Percentiles rank a stretch among this genome's conserved stretches.
Conservation (phyloP, 1,140 invertebrate species). For the Planococcus citri region DNA sequence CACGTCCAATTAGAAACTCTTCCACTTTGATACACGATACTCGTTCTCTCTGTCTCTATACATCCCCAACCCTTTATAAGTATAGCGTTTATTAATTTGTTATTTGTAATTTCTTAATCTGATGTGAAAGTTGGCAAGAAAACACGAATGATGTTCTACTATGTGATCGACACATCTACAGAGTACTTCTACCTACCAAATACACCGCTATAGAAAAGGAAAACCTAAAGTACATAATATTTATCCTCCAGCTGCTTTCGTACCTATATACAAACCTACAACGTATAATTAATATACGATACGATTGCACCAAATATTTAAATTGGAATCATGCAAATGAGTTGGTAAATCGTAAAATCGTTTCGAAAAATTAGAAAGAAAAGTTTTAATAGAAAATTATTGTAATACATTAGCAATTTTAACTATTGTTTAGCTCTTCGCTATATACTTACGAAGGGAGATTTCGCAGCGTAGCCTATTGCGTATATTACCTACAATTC, state of each 20-base stretch:
- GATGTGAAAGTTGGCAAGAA: neutral
- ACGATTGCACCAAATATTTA: slow-evolving; percentile 12
- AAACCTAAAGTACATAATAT: too few relatives aligned
- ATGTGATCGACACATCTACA: neutral
- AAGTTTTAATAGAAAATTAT: slow-evolving; percentile 21
- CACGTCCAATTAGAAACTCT: neutral
- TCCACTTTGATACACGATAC: slow-evolving; percentile 6
- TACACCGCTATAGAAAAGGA: too few relatives aligned
- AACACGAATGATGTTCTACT: too few relatives aligned
- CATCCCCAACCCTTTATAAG: neutral
- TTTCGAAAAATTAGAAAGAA: slow-evolving; percentile 12
- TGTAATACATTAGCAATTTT: slow-evolving; percentile 20
- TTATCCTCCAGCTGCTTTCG: too few relatives aligned
- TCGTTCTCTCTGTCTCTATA: too few relatives aligned
- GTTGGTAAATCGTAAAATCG: neutral
- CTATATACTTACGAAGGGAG: neutral
- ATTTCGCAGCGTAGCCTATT: neutral
- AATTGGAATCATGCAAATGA: slow-evolving; percentile 17
- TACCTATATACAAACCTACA: neutral
- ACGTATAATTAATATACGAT: too few relatives aligned
- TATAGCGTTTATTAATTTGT: neutral
- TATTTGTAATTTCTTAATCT: slow-evolving; percentile 1
- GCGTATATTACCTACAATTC: neutral
- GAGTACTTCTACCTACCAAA: neutral
- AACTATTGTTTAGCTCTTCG: slow-evolving; percentile 6